phyloP scores from a whole-genome alignment of 2,113 vertebrate species.

The Arenaria interpres region DNA sequence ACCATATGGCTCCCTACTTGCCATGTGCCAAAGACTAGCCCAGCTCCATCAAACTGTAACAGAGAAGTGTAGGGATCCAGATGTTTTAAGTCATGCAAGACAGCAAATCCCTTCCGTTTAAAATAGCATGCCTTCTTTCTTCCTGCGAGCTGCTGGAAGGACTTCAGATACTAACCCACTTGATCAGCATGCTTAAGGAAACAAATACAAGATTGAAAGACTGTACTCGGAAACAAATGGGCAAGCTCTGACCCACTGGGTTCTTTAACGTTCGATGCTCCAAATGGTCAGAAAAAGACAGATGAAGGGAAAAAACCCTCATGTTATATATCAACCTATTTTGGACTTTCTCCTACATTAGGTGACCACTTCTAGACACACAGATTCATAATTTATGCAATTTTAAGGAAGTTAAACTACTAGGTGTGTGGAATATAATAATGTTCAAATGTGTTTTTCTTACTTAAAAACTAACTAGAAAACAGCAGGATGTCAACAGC shows the following conservation, averaged over 20 bases:
- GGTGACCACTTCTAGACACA: background rate
- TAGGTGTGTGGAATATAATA: background rate
- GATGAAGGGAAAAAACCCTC: background rate
- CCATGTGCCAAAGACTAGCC: background rate
- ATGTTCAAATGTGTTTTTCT: background rate
- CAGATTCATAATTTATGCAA: background rate
- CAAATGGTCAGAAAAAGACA: background rate
- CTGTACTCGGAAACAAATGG: constrained; percentile 8
- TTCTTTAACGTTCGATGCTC: background rate
- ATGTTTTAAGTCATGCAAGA: constrained; percentile 57
- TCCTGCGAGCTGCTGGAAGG: constrained; percentile 14
- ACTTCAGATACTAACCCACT: constrained; percentile 34
- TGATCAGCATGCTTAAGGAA: constrained; percentile 6
- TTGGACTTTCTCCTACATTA: background rate
- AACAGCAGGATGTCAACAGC: background rate
- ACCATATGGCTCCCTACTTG: background rate
- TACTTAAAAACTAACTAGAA: background rate
- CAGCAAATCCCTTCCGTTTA: constrained; percentile 25
- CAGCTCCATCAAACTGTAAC: background rate
- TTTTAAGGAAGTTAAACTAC: background rate
- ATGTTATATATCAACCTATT: background rate
- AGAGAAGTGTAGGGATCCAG: constrained; percentile 18
- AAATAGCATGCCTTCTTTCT: constrained; percentile 22
- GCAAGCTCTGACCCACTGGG: background rate
- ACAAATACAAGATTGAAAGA: background rate